A percentile compares a stretch with the other conserved stretches of the same genome.
phyloP scores from a whole-genome alignment of 1,140 invertebrate species.

The Lasioglossum albipes region DNA sequence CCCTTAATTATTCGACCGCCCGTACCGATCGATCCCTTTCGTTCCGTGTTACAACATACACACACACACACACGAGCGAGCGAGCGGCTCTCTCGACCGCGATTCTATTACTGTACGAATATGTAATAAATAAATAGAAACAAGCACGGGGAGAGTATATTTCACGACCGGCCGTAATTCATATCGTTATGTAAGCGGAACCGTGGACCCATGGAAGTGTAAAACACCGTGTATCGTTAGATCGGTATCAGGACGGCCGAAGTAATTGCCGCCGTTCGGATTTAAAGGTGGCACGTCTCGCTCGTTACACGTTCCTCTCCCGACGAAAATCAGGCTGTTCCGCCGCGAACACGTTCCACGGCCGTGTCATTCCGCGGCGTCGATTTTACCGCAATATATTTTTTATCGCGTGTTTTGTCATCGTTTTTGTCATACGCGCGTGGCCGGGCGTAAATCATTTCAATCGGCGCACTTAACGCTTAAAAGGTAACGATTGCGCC shows the following conservation, averaged over 20 bases:
- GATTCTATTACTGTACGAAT: slow-evolving; percentile 32
- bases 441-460: neutral
- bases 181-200: slow-evolving; percentile 25
- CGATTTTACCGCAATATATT: neutral
- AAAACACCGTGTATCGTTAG: slow-evolving; percentile 40
- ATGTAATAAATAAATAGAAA: slow-evolving; percentile 35
- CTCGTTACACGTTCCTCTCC: neutral
- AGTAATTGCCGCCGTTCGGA: slow-evolving; percentile 17
- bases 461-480: neutral
- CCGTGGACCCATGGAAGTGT: slow-evolving; percentile 13
- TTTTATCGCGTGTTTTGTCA: neutral
- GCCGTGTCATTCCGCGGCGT: neutral
- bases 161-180: slow-evolving; percentile 11
- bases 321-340: slow-evolving; percentile 1
- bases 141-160: neutral
- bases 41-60: slow-evolving; percentile 28
- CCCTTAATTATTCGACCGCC: slow-evolving; percentile 39
- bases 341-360: neutral
- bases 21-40: slow-evolving; percentile 47
- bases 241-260: slow-evolving; percentile 12
- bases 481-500: no score
- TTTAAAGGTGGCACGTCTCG: neutral
- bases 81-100: slow-evolving; percentile 8
- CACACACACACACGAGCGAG: neutral
- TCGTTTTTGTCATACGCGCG: neutral